Evolutionary conservation across 2,797 vertebrate species (phyloP).

Genomic region (Malacoctenus gilli): DNA sequence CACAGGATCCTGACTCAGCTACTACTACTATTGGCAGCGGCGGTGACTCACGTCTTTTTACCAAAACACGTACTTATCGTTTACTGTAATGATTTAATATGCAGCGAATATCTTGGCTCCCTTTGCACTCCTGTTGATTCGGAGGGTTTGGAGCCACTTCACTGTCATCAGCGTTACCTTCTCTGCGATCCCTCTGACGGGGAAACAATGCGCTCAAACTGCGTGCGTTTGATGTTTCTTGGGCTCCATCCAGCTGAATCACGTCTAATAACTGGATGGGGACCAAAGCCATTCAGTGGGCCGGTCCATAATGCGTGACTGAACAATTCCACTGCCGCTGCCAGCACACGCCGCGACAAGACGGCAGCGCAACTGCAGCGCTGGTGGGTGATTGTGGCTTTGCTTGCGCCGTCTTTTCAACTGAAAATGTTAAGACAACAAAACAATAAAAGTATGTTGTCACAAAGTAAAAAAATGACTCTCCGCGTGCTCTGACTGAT

Average conservation of each 20-base stretch:
- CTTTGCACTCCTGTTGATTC: conserved; percentile 18
- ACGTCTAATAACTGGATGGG: conserved; percentile 8
- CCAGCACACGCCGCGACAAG: conserved; percentile 1
- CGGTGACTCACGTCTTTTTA: conserved; percentile 64
- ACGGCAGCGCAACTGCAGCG: not conserved
- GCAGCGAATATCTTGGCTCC: conserved; percentile 14
- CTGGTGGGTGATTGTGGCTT: not conserved
- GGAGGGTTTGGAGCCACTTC: conserved; percentile 22
- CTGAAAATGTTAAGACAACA: conserved; percentile 1
- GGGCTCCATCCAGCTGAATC: conserved; percentile 16
- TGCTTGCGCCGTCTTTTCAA: not conserved
- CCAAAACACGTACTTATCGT: conserved; percentile 35
- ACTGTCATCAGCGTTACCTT: conserved; percentile 19
- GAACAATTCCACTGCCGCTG: not conserved
- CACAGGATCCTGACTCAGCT: conserved; percentile 67
- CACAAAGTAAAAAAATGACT: not conserved
- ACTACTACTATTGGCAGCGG: conserved; percentile 60
- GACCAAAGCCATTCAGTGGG: conserved; percentile 1
- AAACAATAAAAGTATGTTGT: not conserved
- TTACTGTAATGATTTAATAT: conserved; percentile 59
- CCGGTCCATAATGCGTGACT: conserved; percentile 2
- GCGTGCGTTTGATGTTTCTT: conserved; percentile 7
- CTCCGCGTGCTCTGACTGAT: not conserved
- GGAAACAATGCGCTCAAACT: conserved; percentile 1
- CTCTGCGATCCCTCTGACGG: conserved; percentile 1